Conservation (phyloP, 2,797 vertebrate genomes). For the Silurus aristotelis region DNA sequence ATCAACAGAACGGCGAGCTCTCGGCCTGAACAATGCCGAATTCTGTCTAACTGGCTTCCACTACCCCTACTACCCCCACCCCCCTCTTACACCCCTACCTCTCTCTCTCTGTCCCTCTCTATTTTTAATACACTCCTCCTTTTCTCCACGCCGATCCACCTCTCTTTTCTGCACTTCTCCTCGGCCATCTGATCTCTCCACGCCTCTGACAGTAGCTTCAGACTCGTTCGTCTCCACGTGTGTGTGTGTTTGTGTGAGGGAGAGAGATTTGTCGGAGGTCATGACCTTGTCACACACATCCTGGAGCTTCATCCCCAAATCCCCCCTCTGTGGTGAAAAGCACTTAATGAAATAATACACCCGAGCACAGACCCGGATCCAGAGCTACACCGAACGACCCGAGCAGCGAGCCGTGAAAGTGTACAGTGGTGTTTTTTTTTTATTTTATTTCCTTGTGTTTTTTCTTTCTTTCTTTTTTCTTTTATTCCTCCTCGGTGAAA, state of each 20-base stretch:
- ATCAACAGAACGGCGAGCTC: conserved; percentile 83
- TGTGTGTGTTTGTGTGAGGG: conserved; percentile 61
- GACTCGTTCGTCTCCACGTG: conserved; percentile 30
- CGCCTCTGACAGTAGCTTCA: conserved; percentile 26
- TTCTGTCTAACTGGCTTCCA: conserved; percentile 81
- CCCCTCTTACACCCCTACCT: conserved; percentile 49
- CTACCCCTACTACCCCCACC: conserved; percentile 46
- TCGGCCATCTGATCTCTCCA: conserved; percentile 34
- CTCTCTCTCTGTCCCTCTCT: conserved; percentile 39
- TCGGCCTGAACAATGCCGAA: conserved; percentile 87
- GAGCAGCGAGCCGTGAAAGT: conserved; percentile 54
- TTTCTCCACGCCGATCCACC: background rate
- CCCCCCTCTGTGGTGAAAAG: conserved; percentile 78
- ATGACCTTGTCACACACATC: conserved; percentile 89
- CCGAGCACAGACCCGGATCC: conserved; percentile 49
- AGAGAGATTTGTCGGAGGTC: conserved; percentile 86
- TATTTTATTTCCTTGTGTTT: conserved; percentile 16
- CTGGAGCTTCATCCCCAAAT: conserved; percentile 85
- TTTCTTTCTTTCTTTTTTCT: background rate
- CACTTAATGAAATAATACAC: conserved; percentile 98
- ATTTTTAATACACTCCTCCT: conserved; percentile 33
- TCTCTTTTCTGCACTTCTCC: background rate
- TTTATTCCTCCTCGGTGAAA: conserved; percentile 54
- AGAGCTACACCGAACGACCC: conserved; percentile 2
- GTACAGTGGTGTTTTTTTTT: conserved; percentile 73